phyloP scores from a whole-genome alignment of 1,140 invertebrate genomes.

The Micrasema minimum region DNA sequence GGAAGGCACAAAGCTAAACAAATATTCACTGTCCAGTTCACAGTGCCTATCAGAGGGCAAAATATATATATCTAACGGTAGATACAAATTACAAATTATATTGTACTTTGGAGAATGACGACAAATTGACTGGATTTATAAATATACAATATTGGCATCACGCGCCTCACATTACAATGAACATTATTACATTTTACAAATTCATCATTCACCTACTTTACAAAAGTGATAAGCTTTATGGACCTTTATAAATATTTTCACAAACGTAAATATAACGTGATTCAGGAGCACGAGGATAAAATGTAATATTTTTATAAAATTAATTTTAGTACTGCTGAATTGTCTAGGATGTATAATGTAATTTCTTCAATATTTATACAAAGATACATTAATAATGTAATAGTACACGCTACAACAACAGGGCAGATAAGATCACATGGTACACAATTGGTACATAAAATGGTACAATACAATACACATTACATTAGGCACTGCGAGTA shows the following conservation, averaged over 20 bases:
- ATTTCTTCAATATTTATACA: conserved; percentile 49
- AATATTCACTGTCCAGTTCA: neutral
- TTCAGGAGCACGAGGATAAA: neutral
- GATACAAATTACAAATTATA: conserved; percentile 3
- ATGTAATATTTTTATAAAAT: conserved; percentile 44
- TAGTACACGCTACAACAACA: conserved; percentile 53
- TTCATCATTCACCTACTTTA: conserved; percentile 5
- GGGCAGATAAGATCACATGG: conserved; percentile 55
- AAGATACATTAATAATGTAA: conserved; percentile 52
- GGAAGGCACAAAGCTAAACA: conserved; percentile 37
- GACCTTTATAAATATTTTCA: no score
- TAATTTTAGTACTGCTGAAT: conserved; percentile 45
- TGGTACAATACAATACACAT: conserved; percentile 58
- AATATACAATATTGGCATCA: conserved; percentile 24
- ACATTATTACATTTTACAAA: neutral
- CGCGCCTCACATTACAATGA: conserved; percentile 11
- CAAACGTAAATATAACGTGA: no score
- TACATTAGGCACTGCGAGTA: conserved; percentile 68
- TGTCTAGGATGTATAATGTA: conserved; percentile 43
- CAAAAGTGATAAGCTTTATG: conserved; percentile 2
- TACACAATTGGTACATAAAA: conserved; percentile 61
- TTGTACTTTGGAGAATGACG: conserved; percentile 16
- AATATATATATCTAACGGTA: conserved; percentile 5
- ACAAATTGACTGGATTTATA: conserved; percentile 29
- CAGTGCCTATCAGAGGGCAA: neutral